These are phyloP conservation scores for Alauda arvensis DNA, from an alignment of 2,797 vertebrate species.

Conservation along the genomic window DNA sequence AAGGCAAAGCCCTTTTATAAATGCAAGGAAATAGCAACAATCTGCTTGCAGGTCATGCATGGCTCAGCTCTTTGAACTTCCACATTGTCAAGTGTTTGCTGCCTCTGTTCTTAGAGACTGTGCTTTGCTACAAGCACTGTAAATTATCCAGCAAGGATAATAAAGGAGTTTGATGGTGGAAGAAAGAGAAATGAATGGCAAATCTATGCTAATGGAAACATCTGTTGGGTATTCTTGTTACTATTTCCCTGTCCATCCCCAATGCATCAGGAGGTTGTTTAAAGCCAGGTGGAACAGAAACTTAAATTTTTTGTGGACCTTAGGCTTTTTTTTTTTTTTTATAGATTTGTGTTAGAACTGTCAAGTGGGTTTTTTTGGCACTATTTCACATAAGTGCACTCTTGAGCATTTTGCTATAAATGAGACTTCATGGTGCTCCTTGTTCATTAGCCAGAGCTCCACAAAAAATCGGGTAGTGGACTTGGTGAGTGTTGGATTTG, in stretches of 20 bases:
- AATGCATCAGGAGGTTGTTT: background rate
- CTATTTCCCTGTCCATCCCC: background rate
- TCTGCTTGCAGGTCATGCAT: slow-evolving; percentile 27
- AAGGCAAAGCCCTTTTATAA: slow-evolving; percentile 23
- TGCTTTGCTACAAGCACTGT: slow-evolving; percentile 9
- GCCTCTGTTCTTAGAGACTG: background rate
- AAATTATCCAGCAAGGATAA: slow-evolving; percentile 25
- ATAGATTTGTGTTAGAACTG: background rate
- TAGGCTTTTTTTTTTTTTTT: background rate
- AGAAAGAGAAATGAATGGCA: slow-evolving; percentile 23
- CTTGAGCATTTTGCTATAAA: background rate
- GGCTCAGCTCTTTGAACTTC: slow-evolving; percentile 50
- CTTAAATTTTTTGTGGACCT: background rate
- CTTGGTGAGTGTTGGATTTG: background rate
- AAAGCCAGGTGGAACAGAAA: background rate
- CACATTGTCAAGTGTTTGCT: background rate
- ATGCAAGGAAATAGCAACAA: slow-evolving; percentile 10
- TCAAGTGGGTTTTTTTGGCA: background rate
- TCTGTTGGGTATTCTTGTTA: slow-evolving; percentile 11
- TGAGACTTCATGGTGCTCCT: background rate
- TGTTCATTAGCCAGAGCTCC: background rate
- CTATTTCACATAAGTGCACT: background rate
- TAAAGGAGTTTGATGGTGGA: slow-evolving; percentile 20
- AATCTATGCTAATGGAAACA: slow-evolving; percentile 43
- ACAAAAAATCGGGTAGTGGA: background rate